Evolutionary conservation across 2,797 vertebrate species (phyloP).

Genomic region (Mus spretus): DNA sequence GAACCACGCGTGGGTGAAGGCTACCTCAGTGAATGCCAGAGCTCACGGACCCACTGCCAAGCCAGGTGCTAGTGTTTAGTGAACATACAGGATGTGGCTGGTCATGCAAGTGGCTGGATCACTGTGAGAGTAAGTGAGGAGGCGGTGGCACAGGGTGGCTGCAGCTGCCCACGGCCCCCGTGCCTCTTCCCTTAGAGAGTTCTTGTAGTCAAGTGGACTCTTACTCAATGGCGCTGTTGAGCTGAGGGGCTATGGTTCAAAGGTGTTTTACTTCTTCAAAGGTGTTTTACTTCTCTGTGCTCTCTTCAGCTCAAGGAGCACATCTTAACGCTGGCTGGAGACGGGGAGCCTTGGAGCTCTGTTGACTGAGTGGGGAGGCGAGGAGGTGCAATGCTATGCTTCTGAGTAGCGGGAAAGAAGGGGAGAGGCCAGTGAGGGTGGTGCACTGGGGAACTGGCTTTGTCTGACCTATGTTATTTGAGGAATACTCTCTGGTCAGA

Average conservation of each 20-base stretch:
- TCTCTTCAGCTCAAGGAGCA: not conserved
- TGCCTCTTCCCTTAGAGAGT: not conserved
- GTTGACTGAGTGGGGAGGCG: not conserved
- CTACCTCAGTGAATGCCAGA: not conserved
- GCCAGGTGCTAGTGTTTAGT: not conserved
- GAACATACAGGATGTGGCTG: not conserved
- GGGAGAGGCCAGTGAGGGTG: not conserved
- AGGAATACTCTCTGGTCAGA: not conserved
- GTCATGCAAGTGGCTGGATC: not conserved
- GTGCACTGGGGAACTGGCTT: not conserved
- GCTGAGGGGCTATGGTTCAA: not conserved
- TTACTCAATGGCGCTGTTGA: not conserved
- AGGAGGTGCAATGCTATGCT: not conserved
- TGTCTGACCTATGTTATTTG: not conserved
- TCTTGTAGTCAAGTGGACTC: not conserved
- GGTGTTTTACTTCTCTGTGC: not conserved
- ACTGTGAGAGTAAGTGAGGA: not conserved
- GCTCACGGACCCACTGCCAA: not conserved
- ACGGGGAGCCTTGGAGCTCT: not conserved
- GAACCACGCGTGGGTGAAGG: not conserved
- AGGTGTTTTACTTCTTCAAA: not conserved
- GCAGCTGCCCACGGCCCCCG: not conserved
- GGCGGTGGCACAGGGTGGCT: too few species aligned
- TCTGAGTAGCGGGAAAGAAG: not conserved
- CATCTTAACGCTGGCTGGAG: not conserved